Base-by-base conservation (phyloP, 2,888 invertebrate species). In the Drosophila kambysellisi region DNA sequence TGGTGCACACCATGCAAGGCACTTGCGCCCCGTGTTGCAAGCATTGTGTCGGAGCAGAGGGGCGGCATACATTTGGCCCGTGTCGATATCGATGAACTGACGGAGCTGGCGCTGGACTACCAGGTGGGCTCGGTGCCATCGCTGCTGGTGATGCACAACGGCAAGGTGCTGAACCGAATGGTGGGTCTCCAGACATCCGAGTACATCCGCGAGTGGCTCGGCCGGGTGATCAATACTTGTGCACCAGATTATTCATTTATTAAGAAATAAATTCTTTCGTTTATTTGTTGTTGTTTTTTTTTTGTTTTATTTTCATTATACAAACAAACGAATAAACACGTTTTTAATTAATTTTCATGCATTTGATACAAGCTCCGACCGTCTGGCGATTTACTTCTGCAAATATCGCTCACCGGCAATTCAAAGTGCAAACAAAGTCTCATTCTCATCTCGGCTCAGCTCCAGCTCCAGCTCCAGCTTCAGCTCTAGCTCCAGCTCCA, bases 1-100 rank as follows among this genome's bases (percentile, higher is more conserved):
- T 99, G 99, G 99, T 99, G 99, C 93, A 98, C 97, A 82, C 99
- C 99, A 0, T 99, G 99, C 93, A 96, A 97, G 90, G 95, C 97
- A 80, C 93, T 99, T 43, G 97, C 96, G 39, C 99, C 99, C 2
- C 95, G 98, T 39, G 94, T 99, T 66, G 98, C 98, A 92, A 95
- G 96, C 30, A 95, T 98, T 7, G 95, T 98, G 64, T 95, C 96
- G 3, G 96, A 97, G 90, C 95, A 95, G 72, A 95, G 96, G 75
- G 98, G 97, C 7, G 43, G 43, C 96, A 96, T 93, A 95, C 93
- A 96, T 54, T 93, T 99, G 67, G 99, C 98, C 1, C 98, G 98
- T 94, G 97, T 99, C 35, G 98, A 99, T 92, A 97, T 99, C 81
- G 99, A 99, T 93, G 96, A 97, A 89, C 95, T 97, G 86, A 95